Conservation (phyloP, 2,797 vertebrate species). For the Notolepis coatsorum region DNA sequence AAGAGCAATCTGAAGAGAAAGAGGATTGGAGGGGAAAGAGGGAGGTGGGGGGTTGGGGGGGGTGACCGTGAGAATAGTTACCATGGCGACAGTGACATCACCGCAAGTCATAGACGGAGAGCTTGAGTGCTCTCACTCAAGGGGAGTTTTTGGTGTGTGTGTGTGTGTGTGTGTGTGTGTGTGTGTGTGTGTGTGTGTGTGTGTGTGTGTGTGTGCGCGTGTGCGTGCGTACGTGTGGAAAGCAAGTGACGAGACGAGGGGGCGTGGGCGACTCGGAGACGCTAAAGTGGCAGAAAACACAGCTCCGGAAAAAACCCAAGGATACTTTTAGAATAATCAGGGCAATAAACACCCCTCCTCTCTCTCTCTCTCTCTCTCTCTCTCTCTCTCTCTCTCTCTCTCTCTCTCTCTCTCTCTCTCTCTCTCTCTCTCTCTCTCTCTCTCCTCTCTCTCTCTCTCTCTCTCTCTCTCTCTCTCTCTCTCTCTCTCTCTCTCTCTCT, state of each 20-base stretch:
- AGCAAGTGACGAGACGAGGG: background rate
- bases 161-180: no score
- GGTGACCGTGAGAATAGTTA: slow-evolving; percentile 71
- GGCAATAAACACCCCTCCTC: slow-evolving; percentile 6
- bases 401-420: slow-evolving; percentile 1
- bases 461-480: background rate
- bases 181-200: no score
- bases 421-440: slow-evolving; percentile 7
- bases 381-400: background rate
- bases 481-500: background rate
- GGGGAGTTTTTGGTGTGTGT: slow-evolving; percentile 54
- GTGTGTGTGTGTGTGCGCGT: no score
- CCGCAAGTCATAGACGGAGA: slow-evolving; percentile 29
- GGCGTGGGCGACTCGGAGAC: slow-evolving; percentile 40
- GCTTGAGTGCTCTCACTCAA: slow-evolving; percentile 52
- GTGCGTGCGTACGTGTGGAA: no score
- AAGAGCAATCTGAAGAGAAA: slow-evolving; percentile 49
- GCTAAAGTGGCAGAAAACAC: slow-evolving; percentile 28
- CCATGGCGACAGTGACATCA: slow-evolving; percentile 81
- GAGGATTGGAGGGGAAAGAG: slow-evolving; percentile 65
- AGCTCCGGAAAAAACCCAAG: slow-evolving; percentile 15
- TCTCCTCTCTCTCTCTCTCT: background rate
- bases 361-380: background rate
- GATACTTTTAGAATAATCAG: slow-evolving; percentile 24
- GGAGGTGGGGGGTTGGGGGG: slow-evolving; percentile 33